Evolutionary conservation across 1,140 invertebrate genomes (phyloP).

Genomic region (Camponotus pennsylvanicus): DNA sequence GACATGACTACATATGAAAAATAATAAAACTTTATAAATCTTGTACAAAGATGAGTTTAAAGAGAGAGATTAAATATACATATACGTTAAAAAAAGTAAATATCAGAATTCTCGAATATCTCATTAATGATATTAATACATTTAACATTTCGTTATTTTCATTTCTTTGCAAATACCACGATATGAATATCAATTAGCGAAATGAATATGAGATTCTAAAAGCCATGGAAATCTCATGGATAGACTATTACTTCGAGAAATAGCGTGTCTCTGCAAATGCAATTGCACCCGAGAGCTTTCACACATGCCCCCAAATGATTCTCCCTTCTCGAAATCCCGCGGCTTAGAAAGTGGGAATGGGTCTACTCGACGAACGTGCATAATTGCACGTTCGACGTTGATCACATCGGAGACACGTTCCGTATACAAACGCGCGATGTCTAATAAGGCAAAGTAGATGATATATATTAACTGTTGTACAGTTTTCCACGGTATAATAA

Average conservation of each 20-base stretch:
- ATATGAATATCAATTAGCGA: slow-evolving; percentile 20
- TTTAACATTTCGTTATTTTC: not conserved
- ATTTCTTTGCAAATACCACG: not conserved
- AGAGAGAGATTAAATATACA: not conserved
- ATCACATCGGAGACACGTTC: slow-evolving; percentile 49
- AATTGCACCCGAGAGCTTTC: slow-evolving; percentile 29
- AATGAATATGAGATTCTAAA: not conserved
- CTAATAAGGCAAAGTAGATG: slow-evolving; percentile 50
- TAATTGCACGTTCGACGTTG: slow-evolving; percentile 49
- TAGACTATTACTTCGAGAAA: slow-evolving; percentile 25
- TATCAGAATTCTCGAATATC: not conserved
- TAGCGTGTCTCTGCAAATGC: slow-evolving; percentile 27
- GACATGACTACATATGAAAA: not conserved
- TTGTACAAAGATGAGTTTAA: not conserved
- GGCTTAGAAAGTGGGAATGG: slow-evolving; percentile 47
- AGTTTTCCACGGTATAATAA: slow-evolving; percentile 39
- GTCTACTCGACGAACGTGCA: slow-evolving; percentile 48
- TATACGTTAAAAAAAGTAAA: not conserved
- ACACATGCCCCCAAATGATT: slow-evolving; percentile 13
- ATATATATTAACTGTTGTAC: slow-evolving; percentile 5
- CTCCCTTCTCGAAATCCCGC: slow-evolving; percentile 34
- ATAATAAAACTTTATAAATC: not conserved
- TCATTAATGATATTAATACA: not conserved
- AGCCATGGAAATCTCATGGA: slow-evolving; percentile 27
- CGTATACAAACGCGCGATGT: slow-evolving; percentile 42